Evolutionary conservation across 2,888 invertebrate species (phyloP).

Genomic region (Brachycybe producta): DNA sequence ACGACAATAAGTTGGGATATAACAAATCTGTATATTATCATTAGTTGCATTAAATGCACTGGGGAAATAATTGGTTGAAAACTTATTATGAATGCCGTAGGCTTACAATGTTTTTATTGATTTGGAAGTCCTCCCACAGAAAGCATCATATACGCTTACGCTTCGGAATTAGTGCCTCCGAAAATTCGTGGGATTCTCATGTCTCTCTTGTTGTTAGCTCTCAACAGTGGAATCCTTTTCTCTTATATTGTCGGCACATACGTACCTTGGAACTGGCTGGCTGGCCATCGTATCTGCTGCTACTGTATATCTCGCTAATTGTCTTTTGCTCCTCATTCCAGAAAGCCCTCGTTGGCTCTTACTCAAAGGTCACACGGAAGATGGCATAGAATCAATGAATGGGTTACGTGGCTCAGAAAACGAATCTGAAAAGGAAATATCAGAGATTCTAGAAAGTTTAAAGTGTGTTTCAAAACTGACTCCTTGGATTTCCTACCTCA

Average conservation of each 20-base stretch:
- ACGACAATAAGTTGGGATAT: too few relatives aligned
- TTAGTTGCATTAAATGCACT: too few relatives aligned
- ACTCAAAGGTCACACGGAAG: background rate
- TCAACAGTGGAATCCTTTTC: slow-evolving; percentile 70
- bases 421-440: too few relatives aligned
- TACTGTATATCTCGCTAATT: background rate
- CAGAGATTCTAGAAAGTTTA: too few relatives aligned
- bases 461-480: too few relatives aligned
- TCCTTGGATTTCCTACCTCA: too few relatives aligned
- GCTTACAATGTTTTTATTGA: too few relatives aligned
- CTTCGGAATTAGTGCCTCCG: slow-evolving; percentile 83
- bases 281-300: slow-evolving; percentile 33
- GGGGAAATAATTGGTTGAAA: too few relatives aligned
- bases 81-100: too few relatives aligned
- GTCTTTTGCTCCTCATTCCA: slow-evolving; percentile 11
- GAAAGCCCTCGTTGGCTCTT: slow-evolving; percentile 15
- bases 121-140: too few relatives aligned
- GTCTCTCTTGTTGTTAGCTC: slow-evolving; percentile 73
- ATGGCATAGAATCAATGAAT: background rate
- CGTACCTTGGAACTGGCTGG: slow-evolving; percentile 66
- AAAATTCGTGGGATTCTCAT: slow-evolving; percentile 83
- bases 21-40: too few relatives aligned
- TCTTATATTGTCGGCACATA: slow-evolving; percentile 60
- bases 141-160: too few relatives aligned
- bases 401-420: slow-evolving; percentile 7